Base-by-base conservation (phyloP, 2,888 invertebrate genomes). In the Leptogaster cylindrica region DNA sequence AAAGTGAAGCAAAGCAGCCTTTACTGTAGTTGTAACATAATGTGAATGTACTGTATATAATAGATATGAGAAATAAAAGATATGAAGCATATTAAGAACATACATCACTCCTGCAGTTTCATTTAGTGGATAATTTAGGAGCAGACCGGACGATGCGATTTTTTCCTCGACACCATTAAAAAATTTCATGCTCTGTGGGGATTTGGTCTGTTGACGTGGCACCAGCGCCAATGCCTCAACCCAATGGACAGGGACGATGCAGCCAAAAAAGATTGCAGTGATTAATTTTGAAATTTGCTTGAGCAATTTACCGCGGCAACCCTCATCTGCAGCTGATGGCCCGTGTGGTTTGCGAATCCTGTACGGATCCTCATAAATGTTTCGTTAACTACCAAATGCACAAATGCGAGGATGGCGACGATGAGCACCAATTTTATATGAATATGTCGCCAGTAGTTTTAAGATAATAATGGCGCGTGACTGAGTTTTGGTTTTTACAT, bases 11-110 rank as follows among this genome's bases (percentile, higher is more conserved):
- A n/a, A 68, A 52, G 65, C 63, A 68, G 68, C 69, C 69, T 69
- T 69, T 69, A 67, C 58, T 67, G 33, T 69, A 69, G 69, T 51
- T 67, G 46, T 69, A 69, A 64, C 36, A 67, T 66, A 66, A 63
- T 70, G 70, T 70, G 65, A 66, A 67, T 68, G 70, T 68, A 70
- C 33, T 70, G 70, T 70, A 70, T 52, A 70, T 70, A 66, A 36
- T 23, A 65, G 20, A 58, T 52, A 58, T 46, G 44, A 48, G 20
- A 48, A 48, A 28, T 66, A 61, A 48, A 58, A 58, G 20, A 65
- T 39, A 36, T 36, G 23, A 55, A 36, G 12, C 55, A 55, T 33
- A 55, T 31, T 39, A 55, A 39, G 39, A 14, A 33, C 33, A 23
- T n/a, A 36, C 33, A 55, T 36, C 12, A 36, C 33, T 36, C 16